Conservation (phyloP, 2,888 invertebrate species). For the Mongoloraphidia duomilia region DNA sequence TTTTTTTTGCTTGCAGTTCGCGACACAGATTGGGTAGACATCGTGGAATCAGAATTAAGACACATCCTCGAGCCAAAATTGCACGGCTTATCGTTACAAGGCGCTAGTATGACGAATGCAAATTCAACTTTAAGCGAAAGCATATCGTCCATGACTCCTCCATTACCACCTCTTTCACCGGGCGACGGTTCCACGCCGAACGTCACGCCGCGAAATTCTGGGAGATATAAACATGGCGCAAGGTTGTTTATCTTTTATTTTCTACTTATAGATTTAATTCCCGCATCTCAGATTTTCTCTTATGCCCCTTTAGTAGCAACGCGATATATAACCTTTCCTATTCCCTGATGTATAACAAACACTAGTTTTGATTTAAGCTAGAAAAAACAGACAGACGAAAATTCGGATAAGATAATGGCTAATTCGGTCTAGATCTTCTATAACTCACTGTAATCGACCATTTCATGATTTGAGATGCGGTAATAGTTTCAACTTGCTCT, state of each 20-base stretch:
- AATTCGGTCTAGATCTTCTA: no score
- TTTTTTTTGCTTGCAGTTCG: conserved; percentile 27
- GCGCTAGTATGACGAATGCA: conserved; percentile 37
- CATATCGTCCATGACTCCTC: conserved; percentile 60
- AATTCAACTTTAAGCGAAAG: conserved; percentile 52
- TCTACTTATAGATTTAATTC: no score
- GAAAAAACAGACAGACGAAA: no score
- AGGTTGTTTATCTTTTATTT: not conserved
- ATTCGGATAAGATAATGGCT: no score
- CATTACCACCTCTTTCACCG: conserved; percentile 62
- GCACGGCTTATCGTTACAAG: conserved; percentile 42
- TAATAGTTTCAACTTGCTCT: no score
- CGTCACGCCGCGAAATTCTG: conserved; percentile 29
- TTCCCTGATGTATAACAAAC: no score
- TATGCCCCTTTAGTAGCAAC: no score
- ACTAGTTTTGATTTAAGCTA: no score
- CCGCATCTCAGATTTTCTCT: no score
- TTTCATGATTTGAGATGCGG: no score
- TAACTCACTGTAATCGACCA: no score
- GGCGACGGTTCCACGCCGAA: conserved; percentile 36
- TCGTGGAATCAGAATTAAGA: conserved; percentile 64
- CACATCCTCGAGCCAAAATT: conserved; percentile 63
- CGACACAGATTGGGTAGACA: conserved; percentile 68
- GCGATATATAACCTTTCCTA: no score
- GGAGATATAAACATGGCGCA: conserved; percentile 30